Evolutionary conservation across 2,797 vertebrate genomes (phyloP).

Genomic region (Anguilla obscura): DNA sequence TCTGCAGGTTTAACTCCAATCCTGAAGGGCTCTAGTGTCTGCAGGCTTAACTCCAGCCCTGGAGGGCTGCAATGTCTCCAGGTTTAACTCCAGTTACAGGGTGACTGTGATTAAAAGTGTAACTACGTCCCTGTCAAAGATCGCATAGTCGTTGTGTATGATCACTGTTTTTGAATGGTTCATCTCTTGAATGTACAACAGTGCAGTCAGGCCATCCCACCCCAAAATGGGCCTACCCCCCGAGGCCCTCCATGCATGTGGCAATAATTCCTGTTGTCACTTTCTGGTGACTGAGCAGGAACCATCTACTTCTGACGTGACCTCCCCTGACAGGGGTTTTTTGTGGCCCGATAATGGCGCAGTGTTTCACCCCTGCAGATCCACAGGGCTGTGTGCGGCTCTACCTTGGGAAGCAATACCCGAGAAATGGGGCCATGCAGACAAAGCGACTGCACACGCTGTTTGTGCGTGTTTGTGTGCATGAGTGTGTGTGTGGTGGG

Average conservation of each 20-base stretch:
- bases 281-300: neutral
- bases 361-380: neutral
- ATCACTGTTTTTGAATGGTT: neutral
- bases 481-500: neutral
- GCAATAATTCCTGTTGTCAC: constrained; percentile 8
- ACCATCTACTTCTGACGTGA: neutral
- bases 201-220: neutral
- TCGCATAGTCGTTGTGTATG: too few relatives aligned
- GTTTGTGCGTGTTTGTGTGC: neutral
- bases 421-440: neutral
- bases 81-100: neutral
- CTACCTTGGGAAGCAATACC: neutral
- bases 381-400: neutral
- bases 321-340: neutral
- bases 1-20: too few relatives aligned
- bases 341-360: neutral
- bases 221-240: neutral
- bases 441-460: neutral
- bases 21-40: too few relatives aligned
- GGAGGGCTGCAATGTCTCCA: too few relatives aligned
- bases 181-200: neutral
- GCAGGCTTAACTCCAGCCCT: too few relatives aligned
- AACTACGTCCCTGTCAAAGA: neutral
- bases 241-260: neutral
- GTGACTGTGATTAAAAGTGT: neutral